Conservation (phyloP, 2,113 vertebrate genomes). For the Capricornis sumatraensis region DNA sequence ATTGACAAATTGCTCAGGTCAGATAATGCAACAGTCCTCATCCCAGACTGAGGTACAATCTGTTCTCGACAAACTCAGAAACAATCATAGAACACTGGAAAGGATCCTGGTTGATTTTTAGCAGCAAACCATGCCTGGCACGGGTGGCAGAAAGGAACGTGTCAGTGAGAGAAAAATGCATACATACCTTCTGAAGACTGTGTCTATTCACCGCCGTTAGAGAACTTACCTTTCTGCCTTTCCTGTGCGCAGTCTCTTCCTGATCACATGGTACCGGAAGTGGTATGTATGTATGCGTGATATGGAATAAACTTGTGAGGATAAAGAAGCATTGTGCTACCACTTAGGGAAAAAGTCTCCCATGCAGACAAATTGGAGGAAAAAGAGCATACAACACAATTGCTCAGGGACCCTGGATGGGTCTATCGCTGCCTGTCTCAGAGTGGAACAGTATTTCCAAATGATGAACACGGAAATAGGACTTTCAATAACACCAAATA, state of each 20-base stretch:
- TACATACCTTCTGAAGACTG: conserved; percentile 73
- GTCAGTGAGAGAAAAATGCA: background rate
- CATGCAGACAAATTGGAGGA: background rate
- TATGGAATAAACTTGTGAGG: background rate
- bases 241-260: conserved; percentile 22
- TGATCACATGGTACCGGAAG: background rate
- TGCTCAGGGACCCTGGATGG: background rate
- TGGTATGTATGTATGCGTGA: background rate
- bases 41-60: background rate
- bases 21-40: background rate
- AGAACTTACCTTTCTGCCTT: conserved; percentile 77
- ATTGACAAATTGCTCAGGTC: background rate
- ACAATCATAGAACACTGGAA: background rate
- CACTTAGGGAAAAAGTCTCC: background rate
- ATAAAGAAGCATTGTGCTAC: background rate
- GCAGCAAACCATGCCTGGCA: background rate
- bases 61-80: background rate
- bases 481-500: background rate
- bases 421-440: background rate
- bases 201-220: background rate
- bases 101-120: background rate
- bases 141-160: background rate
- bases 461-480: background rate
- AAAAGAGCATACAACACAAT: background rate
- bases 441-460: background rate